Percentiles rank a stretch among this genome's conserved stretches.
Evolutionary conservation across 1,140 invertebrate species (phyloP).

Genomic region (Hesperophylax magnus): DNA sequence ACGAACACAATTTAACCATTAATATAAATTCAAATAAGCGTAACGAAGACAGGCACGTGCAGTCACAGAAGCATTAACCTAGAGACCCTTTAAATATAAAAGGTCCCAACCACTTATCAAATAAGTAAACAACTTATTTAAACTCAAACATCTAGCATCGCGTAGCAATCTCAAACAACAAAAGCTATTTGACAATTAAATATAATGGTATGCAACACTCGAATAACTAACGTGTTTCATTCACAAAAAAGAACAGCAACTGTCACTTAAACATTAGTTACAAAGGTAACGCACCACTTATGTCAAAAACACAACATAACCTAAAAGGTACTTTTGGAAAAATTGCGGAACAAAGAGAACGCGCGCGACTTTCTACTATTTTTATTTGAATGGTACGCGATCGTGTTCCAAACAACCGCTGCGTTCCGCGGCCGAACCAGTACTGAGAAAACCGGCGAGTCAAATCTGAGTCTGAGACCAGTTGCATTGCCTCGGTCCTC

Average conservation of each 20-base stretch:
- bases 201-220: neutral
- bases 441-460: slow-evolving; percentile 28
- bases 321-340: slow-evolving; percentile 19
- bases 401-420: neutral
- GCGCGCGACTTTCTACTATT: slow-evolving; percentile 34
- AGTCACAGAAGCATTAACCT: slow-evolving; percentile 19
- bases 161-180: slow-evolving; percentile 18
- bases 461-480: neutral
- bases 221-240: slow-evolving; percentile 33
- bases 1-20: neutral
- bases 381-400: neutral
- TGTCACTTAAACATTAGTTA: slow-evolving; percentile 26
- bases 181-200: neutral
- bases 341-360: slow-evolving; percentile 41
- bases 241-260: neutral
- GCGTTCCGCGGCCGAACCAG: slow-evolving; percentile 7
- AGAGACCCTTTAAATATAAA: slow-evolving; percentile 20
- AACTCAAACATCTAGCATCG: slow-evolving; percentile 33
- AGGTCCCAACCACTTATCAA: neutral
- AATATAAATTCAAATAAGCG: slow-evolving; percentile 1
- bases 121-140: slow-evolving; percentile 17
- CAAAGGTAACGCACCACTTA: slow-evolving; percentile 21
- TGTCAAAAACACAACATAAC: slow-evolving; percentile 27
- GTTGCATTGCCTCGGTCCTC: no score
- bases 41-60: slow-evolving; percentile 8